Evolutionary conservation across 2,113 vertebrate species (phyloP).

Genomic region (Megalops atlanticus): DNA sequence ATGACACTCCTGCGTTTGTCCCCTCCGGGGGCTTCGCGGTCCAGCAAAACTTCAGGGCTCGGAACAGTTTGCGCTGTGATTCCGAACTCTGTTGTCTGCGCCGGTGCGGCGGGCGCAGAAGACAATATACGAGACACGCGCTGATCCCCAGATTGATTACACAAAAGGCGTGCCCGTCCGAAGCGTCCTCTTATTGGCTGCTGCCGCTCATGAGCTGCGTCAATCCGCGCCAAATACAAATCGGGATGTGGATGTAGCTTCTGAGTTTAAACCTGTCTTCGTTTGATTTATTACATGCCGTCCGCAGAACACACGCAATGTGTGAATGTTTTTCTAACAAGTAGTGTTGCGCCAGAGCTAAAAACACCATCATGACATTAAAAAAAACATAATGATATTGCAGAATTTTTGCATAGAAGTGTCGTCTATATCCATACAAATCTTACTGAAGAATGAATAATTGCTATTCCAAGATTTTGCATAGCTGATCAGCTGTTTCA

Average conservation of each 20-base stretch:
- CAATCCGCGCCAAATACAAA: conserved; percentile 39
- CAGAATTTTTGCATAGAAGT: no score
- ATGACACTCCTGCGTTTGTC: conserved; percentile 44
- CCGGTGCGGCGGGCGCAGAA: conserved; percentile 4
- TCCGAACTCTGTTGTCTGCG: conserved; percentile 21
- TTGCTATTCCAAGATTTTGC: no score
- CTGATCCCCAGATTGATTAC: conserved; percentile 56
- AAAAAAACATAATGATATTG: no score
- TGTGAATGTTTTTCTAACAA: no score
- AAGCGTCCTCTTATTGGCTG: conserved; percentile 48
- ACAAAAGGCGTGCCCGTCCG: conserved; percentile 39
- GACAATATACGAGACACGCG: conserved; percentile 20
- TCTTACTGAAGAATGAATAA: no score
- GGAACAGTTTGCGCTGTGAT: conserved; percentile 6
- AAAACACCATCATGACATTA: no score
- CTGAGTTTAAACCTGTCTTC: no score
- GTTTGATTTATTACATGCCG: no score
- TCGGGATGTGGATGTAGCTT: background rate
- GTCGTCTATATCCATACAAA: no score
- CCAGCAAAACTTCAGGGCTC: conserved; percentile 17
- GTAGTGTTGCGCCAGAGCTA: no score
- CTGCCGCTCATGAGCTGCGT: conserved; percentile 30
- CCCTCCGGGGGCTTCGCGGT: background rate
- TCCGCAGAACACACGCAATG: no score
- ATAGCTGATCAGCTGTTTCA: no score